Percentiles rank a stretch among this genome's conserved stretches.
Evolutionary conservation across 1,140 invertebrate species (phyloP).

Genomic region (Sarcophaga bullata): DNA sequence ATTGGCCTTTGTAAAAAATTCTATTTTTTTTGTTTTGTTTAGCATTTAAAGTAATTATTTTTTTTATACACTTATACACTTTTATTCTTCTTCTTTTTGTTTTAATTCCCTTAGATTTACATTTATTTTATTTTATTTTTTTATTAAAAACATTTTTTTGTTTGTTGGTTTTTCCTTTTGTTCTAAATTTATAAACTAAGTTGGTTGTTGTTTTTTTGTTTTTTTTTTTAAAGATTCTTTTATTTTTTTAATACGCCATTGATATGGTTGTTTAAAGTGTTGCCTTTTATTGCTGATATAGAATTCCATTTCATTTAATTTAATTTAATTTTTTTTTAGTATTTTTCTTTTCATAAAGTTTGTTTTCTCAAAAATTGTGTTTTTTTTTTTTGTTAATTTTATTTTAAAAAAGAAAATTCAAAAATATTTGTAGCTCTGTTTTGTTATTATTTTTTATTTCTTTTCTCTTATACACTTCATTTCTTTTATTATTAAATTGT

Average conservation of each 20-base stretch:
- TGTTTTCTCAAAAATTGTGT: background rate
- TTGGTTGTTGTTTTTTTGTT: background rate
- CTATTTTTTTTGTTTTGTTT: too few species aligned
- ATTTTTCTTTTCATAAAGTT: slow-evolving; percentile 35
- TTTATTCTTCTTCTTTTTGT: background rate
- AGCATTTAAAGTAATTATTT: background rate
- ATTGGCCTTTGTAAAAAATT: too few species aligned
- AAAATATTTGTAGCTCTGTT: slow-evolving; percentile 6
- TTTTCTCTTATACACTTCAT: background rate
- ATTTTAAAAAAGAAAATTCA: slow-evolving; percentile 31
- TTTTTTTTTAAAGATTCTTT: slow-evolving; percentile 28
- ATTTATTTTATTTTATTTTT: slow-evolving; percentile 18
- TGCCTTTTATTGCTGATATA: slow-evolving; percentile 64
- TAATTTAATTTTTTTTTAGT: background rate
- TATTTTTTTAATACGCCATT: slow-evolving; percentile 54
- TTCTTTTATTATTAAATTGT: background rate
- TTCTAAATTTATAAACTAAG: slow-evolving; percentile 35
- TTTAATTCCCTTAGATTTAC: slow-evolving; percentile 15
- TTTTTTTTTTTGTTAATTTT: background rate
- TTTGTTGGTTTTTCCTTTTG: slow-evolving; percentile 9
- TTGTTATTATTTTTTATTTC: background rate
- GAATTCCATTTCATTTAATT: slow-evolving; percentile 43
- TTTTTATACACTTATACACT: background rate
- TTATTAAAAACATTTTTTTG: slow-evolving; percentile 8
- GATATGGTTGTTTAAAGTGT: slow-evolving; percentile 62